Conservation (phyloP, 1,140 invertebrate genomes). For the Temnothorax curvispinosus region DNA sequence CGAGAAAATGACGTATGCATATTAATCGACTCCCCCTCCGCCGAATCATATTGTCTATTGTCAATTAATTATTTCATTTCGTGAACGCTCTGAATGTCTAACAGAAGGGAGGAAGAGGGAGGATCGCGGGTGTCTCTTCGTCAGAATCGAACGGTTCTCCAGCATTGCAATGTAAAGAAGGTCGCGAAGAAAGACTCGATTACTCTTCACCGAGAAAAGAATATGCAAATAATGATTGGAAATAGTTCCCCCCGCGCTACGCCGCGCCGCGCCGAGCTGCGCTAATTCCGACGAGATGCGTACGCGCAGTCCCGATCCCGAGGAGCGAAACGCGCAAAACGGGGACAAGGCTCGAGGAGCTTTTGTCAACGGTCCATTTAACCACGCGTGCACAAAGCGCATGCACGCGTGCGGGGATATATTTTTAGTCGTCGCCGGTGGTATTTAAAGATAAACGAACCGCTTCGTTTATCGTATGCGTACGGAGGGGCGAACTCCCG, state of each 20-base stretch:
- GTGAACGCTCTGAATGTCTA: not conserved
- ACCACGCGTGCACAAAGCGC: not conserved
- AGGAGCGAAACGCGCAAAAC: constrained; percentile 27
- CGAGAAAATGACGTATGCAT: not conserved
- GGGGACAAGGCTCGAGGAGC: constrained; percentile 33
- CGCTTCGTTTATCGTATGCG: constrained; percentile 7
- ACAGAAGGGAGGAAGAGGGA: not conserved
- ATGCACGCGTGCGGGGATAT: constrained; percentile 24
- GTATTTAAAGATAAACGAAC: constrained; percentile 64
- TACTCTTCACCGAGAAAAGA: not conserved
- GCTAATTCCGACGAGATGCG: not conserved
- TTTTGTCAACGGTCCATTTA: constrained; percentile 44
- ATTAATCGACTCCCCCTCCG: not conserved
- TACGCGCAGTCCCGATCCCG: not conserved
- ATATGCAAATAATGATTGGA: too few species aligned
- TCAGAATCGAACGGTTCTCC: not conserved
- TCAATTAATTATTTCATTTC: constrained; percentile 37
- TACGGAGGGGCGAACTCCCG: not conserved
- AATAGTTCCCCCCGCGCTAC: too few species aligned
- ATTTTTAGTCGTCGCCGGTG: constrained; percentile 49
- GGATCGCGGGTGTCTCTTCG: not conserved
- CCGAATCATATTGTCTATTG: too few species aligned
- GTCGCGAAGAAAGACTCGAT: not conserved
- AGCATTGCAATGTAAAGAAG: not conserved
- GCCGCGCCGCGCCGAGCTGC: not conserved